These are phyloP conservation scores for Chaetogeoica ovagalla DNA, from an alignment of 2,888 invertebrate genomes.

Conservation along the genomic window DNA sequence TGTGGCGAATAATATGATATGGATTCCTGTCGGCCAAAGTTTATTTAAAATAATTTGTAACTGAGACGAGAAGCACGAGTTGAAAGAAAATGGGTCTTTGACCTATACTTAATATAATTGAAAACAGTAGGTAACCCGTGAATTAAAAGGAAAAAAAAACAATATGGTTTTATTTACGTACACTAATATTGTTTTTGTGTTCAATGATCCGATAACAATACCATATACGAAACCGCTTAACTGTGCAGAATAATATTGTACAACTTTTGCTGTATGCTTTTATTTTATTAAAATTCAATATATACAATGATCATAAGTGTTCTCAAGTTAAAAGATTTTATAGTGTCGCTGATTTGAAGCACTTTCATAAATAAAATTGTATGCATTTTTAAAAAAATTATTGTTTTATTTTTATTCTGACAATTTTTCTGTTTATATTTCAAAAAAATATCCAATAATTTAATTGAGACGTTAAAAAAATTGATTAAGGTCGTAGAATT, in stretches of 20 bases:
- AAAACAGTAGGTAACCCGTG: background rate
- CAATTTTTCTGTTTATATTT: background rate
- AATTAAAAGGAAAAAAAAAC: background rate
- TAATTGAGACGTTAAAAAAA: too few species aligned
- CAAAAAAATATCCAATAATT: too few species aligned
- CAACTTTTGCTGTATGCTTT: background rate
- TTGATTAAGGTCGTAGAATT: too few species aligned
- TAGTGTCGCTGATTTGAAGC: background rate
- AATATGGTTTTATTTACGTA: background rate
- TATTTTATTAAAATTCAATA: background rate
- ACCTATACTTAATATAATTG: background rate
- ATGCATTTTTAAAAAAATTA: background rate
- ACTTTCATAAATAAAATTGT: background rate
- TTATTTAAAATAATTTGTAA: constrained; percentile 7
- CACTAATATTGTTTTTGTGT: constrained; percentile 5
- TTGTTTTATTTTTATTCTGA: background rate
- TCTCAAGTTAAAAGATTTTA: background rate
- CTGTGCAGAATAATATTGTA: background rate
- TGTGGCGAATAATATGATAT: constrained; percentile 1
- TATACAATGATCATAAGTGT: background rate
- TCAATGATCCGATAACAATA: background rate
- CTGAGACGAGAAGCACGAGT: too few species aligned
- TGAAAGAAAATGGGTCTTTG: background rate
- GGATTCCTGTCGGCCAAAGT: background rate
- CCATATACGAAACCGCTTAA: background rate